These are phyloP conservation scores for Nothura maculosa DNA, from an alignment of 2,797 vertebrate genomes.

Conservation along the genomic window DNA sequence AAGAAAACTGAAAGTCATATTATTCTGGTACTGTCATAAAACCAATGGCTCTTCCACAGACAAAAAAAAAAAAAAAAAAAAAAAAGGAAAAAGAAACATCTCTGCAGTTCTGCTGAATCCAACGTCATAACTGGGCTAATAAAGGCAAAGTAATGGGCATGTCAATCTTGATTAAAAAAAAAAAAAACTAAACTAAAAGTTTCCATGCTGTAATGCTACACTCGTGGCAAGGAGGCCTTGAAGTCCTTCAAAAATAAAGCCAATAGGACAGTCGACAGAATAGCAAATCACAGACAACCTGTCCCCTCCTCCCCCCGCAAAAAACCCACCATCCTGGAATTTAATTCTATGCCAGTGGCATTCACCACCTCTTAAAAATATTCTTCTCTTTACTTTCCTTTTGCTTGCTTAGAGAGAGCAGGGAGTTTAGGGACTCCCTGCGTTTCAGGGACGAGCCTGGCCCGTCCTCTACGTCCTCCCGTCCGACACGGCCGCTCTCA, in stretches of 20 bases:
- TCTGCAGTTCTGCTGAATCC: neutral
- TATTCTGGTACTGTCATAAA: neutral
- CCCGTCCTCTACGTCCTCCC: no score
- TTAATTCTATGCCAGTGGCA: neutral
- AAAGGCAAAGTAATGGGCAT: neutral
- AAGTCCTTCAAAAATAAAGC: neutral
- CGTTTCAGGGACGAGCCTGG: fast-evolving
- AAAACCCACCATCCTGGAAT: neutral
- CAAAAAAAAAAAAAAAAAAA: no score
- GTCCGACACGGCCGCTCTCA: fast-evolving
- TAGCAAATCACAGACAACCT: fast-evolving
- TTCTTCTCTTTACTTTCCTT: neutral
- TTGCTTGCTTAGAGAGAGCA: neutral
- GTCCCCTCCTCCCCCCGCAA: neutral
- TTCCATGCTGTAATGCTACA: neutral
- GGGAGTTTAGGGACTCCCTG: neutral
- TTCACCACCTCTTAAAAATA: neutral
- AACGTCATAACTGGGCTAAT: neutral
- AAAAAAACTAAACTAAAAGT: neutral
- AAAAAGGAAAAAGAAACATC: neutral
- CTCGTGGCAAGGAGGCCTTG: neutral
- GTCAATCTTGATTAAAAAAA: neutral
- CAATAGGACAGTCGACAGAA: fast-evolving
- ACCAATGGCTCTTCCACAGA: neutral
- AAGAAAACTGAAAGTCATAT: neutral